Conservation (phyloP, 2,113 vertebrate species). For the Gambusia affinis region DNA sequence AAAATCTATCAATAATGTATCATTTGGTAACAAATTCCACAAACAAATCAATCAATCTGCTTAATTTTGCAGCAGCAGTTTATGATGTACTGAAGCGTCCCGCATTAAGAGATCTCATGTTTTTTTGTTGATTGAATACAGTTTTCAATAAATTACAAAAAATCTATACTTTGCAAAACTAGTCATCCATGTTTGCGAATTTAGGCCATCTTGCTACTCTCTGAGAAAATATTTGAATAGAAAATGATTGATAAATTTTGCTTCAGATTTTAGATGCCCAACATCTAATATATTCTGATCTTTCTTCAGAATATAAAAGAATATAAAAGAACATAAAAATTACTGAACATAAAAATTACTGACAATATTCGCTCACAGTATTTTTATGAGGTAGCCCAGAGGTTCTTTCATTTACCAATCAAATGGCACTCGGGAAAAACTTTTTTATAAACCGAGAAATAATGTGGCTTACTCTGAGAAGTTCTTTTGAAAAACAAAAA, state of each 20-base stretch:
- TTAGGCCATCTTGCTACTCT: neutral
- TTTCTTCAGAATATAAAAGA: too few relatives aligned
- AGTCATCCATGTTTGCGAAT: neutral
- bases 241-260: neutral
- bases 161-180: neutral
- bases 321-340: too few relatives aligned
- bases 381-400: neutral
- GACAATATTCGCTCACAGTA: neutral
- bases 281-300: too few relatives aligned
- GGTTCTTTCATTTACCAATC: neutral
- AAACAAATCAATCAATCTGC: neutral
- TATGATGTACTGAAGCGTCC: neutral
- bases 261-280: neutral
- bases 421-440: neutral
- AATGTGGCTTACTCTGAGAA: neutral
- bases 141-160: too few relatives aligned
- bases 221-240: neutral
- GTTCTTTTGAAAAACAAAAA: neutral
- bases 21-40: neutral
- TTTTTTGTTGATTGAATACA: too few relatives aligned
- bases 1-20: neutral
- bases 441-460: neutral
- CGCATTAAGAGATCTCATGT: too few relatives aligned
- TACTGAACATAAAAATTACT: too few relatives aligned
- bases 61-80: neutral